Evolutionary conservation across 2,113 vertebrate species (phyloP), one percentile per base, ranked within the genome.

Genomic region (Baryphthengus martii): DNA sequence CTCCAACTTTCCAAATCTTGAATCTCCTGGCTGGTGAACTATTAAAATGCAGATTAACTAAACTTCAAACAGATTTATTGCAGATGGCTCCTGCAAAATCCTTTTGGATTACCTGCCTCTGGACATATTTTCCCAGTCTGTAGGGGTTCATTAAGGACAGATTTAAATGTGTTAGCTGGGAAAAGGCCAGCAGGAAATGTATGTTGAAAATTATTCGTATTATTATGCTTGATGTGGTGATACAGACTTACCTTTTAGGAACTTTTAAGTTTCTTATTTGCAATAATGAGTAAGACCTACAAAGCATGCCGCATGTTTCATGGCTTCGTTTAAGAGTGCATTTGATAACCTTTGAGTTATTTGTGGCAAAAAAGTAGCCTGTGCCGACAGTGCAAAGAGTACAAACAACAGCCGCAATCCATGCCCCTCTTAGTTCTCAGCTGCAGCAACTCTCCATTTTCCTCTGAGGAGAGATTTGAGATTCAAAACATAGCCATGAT

Each of bases 11-110:
- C n/a, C 70, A 95, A 84, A 79, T 95, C 96, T 93, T 95, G 74
- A 96, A 87, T 96, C 91, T 95, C 62, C 87, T 95, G 79, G 50
- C 75, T 96, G 83, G 77, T 95, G 89, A 96, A 93, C 91, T 88
- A 97, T 97, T 97, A 97, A 97, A 97, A 98, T 98, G 89, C 94
- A 94, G 93, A 97, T 97, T 95, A 98, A 97, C 83, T 97, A 91
- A 96, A 97, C 93, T 97, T 97, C 88, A 95, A 95, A 96, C 66
- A 94, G 87, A 74, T 95, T 97, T 96, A 96, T 97, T 95, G 89
- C 85, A 93, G 91, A 88, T 97, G 66, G 85, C 87, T 96, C 76
- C 63, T 97, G 73, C 96, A 96, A 97, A 95, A 97, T 97, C 96
- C 96, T 95, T 96, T 93, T 89, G 93, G 95, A 97, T 98, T 97